Evolutionary conservation across 92 coral and sea anemone species (phyloP), one percentile per base, ranked within the genome.

Genomic region (Paragorgia papillata): DNA sequence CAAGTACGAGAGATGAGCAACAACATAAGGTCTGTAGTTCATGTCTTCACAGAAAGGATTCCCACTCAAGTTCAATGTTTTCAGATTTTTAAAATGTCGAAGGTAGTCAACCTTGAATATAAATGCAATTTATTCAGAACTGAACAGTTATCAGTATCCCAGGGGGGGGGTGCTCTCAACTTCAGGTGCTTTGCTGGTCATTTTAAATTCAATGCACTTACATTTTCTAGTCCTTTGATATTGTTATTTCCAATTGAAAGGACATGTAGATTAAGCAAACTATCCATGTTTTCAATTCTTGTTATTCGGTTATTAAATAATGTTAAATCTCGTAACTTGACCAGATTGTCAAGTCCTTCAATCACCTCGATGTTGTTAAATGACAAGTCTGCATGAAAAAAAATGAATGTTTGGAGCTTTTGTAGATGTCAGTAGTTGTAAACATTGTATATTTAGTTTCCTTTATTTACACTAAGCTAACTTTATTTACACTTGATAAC

Each of bases 281-380:
- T 82, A 55, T 95, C 97, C 99, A 95, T 95, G 74, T 89, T 89
- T 79, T 91, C 99, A 32, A 95, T 85, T 66, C 90, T 91, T 40
- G 95, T 86, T 73, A 95, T 95, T 79, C 99, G 79, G 86, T 95
- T 95, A 68, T 95, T 95, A 84, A 84, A 95, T 34, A 95, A 80
- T 32, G 99, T 95, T 28, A 95, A 79, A 40, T 95, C 99, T 76
- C 90, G 86, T 19, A 95, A 51, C 70, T 91, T 95, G 7, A 89
- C 88, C 32, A 95, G 90, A 62, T 83, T 91, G 28, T 87, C 90
- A 50, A 95, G 90, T 15, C 99, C 99, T 71, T 95, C 99, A 25
- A 95, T 65, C 25, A 91, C 92, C 75, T 95, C 99, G 51, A 95
- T 95, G 66, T 95, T 95, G 90, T 95, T 95, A 75, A 95, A 95